phyloP scores from a whole-genome alignment of 2,797 vertebrate genomes.

The Eulemur albifrons region DNA sequence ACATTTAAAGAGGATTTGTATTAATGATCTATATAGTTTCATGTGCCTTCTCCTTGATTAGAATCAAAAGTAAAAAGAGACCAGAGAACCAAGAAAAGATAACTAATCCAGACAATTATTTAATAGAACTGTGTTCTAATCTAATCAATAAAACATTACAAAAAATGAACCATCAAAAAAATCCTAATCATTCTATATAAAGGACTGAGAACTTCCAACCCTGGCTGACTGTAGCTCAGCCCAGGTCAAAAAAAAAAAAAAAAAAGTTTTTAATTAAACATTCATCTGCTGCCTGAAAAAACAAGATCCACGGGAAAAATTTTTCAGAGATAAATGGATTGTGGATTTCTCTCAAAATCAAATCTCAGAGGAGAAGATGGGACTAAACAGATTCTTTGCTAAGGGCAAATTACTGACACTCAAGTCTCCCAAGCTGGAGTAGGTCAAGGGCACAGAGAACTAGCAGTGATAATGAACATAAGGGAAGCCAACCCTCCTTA shows the following conservation, averaged over 20 bases:
- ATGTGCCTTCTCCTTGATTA: not conserved
- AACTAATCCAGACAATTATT: conserved; percentile 5
- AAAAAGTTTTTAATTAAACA: not conserved
- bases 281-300: not conserved
- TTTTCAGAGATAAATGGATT: not conserved
- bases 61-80: not conserved
- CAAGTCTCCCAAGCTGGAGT: not conserved
- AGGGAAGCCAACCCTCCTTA: not conserved
- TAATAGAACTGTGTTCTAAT: not conserved
- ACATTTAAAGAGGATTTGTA: not conserved
- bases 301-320: not conserved
- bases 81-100: not conserved
- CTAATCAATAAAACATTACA: not conserved
- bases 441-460: not conserved
- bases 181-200: not conserved
- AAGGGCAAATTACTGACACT: not conserved
- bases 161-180: not conserved
- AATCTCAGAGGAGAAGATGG: not conserved
- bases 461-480: not conserved
- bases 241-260: not conserved
- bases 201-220: not conserved
- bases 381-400: not conserved
- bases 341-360: not conserved
- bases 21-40: not conserved
- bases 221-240: not conserved